A percentile compares a stretch with the other conserved stretches of the same genome.
Evolutionary conservation across 2,888 invertebrate species (phyloP).

Genomic region (Rhamnusium bicolor): DNA sequence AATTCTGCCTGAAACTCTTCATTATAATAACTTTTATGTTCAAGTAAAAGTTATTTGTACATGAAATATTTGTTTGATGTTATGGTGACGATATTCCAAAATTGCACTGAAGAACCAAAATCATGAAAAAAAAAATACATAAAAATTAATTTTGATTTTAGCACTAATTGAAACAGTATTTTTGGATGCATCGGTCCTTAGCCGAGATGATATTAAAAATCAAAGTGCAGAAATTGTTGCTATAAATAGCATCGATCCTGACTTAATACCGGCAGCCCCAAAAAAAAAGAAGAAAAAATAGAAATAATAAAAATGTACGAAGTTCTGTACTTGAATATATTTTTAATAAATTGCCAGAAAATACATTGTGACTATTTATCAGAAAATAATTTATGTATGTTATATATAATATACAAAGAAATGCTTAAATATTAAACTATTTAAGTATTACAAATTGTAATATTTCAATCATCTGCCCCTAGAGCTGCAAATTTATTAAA

Average conservation of each 20-base stretch:
- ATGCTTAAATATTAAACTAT: neutral
- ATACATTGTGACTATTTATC: neutral
- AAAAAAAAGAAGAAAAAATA: conserved; percentile 46
- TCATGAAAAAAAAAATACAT: too few species aligned
- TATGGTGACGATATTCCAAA: too few species aligned
- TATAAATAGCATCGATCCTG: conserved; percentile 55
- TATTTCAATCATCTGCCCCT: conserved; percentile 42
- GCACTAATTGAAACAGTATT: conserved; percentile 59
- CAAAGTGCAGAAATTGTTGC: conserved; percentile 61
- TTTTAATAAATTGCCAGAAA: neutral
- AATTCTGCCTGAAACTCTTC: too few species aligned
- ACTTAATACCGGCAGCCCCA: conserved; percentile 45
- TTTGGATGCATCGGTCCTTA: conserved; percentile 55
- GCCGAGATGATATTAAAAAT: conserved; percentile 62
- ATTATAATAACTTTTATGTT: too few species aligned
- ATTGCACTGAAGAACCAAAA: too few species aligned
- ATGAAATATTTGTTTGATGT: too few species aligned
- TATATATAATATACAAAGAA: neutral
- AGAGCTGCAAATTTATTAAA: conserved; percentile 58
- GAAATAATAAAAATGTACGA: neutral
- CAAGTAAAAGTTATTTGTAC: too few species aligned
- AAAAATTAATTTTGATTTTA: conserved; percentile 37
- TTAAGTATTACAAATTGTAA: neutral
- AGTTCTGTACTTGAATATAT: neutral
- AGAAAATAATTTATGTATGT: neutral